phyloP scores from a whole-genome alignment of 2,113 vertebrate species.

The Pangasianodon hypophthalmus region DNA sequence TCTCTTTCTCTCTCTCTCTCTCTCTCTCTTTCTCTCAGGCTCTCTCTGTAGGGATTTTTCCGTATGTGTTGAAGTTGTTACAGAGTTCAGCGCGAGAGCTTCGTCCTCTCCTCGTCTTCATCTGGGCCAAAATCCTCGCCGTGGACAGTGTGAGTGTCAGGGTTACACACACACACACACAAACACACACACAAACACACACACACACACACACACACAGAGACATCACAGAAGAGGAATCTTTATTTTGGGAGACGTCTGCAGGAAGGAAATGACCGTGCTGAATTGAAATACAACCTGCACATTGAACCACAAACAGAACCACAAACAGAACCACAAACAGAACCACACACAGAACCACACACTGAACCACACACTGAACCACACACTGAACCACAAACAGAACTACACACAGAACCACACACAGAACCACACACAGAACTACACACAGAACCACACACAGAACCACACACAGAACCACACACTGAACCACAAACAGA shows the following conservation, averaged over 20 bases:
- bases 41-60: constrained; percentile 96
- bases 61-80: constrained; percentile 94
- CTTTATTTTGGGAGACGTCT: too few species aligned
- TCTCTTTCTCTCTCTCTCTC: not conserved
- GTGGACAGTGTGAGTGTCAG: constrained; percentile 92
- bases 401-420: too few species aligned
- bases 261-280: not conserved
- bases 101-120: constrained; percentile 94
- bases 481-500: too few species aligned
- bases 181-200: not conserved
- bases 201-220: not conserved
- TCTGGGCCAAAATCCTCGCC: constrained; percentile 98
- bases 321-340: too few species aligned
- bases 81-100: constrained; percentile 96
- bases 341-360: too few species aligned
- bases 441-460: too few species aligned
- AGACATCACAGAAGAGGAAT: not conserved
- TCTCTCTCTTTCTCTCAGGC: constrained; percentile 73
- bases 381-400: too few species aligned
- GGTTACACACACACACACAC: not conserved
- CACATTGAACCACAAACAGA: too few species aligned
- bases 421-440: too few species aligned
- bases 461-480: too few species aligned
- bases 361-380: too few species aligned
- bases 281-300: not conserved